Conservation (phyloP, 2,113 vertebrate species). For the Puffinus mauretanicus region DNA sequence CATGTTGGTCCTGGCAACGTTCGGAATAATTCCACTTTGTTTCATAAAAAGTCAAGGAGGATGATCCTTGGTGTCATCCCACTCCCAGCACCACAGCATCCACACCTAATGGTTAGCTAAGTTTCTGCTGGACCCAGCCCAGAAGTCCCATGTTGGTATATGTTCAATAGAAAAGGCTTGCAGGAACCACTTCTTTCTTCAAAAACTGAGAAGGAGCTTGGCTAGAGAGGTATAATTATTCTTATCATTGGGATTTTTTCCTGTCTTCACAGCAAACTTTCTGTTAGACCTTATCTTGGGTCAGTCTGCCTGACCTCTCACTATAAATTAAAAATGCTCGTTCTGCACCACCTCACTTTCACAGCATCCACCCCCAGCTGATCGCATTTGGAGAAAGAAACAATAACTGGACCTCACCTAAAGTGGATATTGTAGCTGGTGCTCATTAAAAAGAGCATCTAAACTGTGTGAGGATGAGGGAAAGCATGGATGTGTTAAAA, state of each 20-base stretch:
- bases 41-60: neutral
- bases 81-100: neutral
- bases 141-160: accelerated
- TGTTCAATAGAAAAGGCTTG: neutral
- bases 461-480: neutral
- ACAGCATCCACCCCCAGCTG: neutral
- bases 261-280: neutral
- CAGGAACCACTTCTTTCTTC: neutral
- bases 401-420: neutral
- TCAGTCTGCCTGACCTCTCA: neutral
- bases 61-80: neutral
- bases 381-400: neutral
- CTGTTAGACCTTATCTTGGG: neutral
- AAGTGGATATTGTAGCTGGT: neutral
- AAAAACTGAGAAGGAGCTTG: neutral
- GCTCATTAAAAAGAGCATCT: neutral
- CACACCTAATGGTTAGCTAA: neutral
- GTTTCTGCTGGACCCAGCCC: neutral
- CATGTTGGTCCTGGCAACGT: neutral
- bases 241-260: neutral
- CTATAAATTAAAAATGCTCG: neutral
- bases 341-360: neutral
- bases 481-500: neutral
- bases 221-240: neutral
- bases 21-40: neutral